A percentile compares a stretch with the other conserved stretches of the same genome.
phyloP scores from a whole-genome alignment of 2,113 vertebrate species.

The Phaetusa simplex region DNA sequence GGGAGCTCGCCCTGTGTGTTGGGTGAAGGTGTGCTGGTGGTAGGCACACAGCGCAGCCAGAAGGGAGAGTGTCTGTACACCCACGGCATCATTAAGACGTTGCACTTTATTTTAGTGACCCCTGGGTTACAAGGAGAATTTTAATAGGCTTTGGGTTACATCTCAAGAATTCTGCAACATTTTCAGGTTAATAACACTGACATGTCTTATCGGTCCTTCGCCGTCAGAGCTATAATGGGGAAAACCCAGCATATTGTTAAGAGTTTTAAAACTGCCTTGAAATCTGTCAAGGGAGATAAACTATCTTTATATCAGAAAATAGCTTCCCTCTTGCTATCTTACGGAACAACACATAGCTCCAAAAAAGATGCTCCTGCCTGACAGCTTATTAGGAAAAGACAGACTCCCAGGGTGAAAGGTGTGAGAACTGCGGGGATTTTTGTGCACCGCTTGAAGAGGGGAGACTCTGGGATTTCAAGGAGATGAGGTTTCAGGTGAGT shows the following conservation, averaged over 20 bases:
- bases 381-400: neutral
- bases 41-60: neutral
- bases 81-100: neutral
- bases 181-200: slow-evolving; percentile 40
- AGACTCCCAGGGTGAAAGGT: neutral
- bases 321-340: slow-evolving; percentile 5
- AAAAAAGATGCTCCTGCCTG: neutral
- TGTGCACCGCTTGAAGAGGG: neutral
- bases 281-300: slow-evolving; percentile 58
- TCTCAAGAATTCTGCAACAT: neutral
- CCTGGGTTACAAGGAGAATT: slow-evolving; percentile 4
- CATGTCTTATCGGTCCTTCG: neutral
- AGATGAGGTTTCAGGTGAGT: neutral
- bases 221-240: slow-evolving; percentile 36
- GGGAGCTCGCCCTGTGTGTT: accelerated
- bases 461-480: neutral
- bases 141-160: neutral
- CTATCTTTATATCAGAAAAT: slow-evolving; percentile 60
- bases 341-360: neutral
- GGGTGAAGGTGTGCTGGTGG: neutral
- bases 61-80: neutral
- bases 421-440: neutral
- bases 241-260: slow-evolving; percentile 41
- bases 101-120: neutral
- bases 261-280: slow-evolving; percentile 51